Percentiles rank a stretch among this genome's conserved stretches.
Conservation (phyloP, 2,113 vertebrate genomes). For the Amphilophus citrinellus region DNA sequence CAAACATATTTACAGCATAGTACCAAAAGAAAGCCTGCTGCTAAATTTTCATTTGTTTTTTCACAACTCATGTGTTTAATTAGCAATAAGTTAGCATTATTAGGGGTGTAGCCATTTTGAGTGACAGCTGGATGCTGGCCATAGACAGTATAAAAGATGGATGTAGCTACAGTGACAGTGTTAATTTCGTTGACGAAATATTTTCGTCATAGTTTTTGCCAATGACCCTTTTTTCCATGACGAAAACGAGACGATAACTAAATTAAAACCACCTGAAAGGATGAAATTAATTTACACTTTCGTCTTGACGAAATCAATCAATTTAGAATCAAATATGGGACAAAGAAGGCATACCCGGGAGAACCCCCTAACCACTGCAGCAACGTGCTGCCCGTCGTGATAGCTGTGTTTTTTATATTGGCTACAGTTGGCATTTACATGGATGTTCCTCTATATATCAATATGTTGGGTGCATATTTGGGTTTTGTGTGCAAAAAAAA, state of each 20-base stretch:
- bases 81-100: neutral
- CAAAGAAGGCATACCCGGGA: neutral
- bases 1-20: neutral
- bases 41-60: neutral
- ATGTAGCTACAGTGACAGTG: neutral
- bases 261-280: too few relatives aligned
- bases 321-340: neutral
- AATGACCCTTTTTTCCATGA: too few relatives aligned
- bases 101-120: neutral
- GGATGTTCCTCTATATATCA: neutral
- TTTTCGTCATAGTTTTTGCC: too few relatives aligned
- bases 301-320: too few relatives aligned
- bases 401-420: neutral
- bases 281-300: too few relatives aligned
- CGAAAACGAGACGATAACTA: too few relatives aligned
- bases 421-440: neutral
- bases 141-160: neutral
- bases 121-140: neutral
- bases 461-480: too few relatives aligned
- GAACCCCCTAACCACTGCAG: neutral
- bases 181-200: too few relatives aligned
- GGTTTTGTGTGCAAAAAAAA: neutral
- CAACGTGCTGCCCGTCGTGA: neutral
- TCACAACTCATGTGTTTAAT: neutral
- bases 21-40: neutral